Evolutionary conservation across 2,888 invertebrate species (phyloP).

Genomic region (Tenthredo mesomela): DNA sequence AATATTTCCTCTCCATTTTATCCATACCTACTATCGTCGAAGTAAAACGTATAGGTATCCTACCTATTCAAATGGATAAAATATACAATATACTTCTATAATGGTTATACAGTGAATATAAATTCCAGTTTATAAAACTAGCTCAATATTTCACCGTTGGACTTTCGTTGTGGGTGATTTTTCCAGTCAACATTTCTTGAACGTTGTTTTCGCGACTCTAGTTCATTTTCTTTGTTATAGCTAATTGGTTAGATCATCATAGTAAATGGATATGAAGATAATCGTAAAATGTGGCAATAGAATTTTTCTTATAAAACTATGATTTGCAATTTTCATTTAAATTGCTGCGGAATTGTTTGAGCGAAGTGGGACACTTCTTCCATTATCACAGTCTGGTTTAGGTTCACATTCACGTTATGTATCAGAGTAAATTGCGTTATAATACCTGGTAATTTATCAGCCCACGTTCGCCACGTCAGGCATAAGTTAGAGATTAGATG

Average conservation of each 20-base stretch:
- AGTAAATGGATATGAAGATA: not conserved
- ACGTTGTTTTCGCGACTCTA: not conserved
- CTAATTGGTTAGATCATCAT: not conserved
- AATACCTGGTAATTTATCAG: slow-evolving; percentile 45
- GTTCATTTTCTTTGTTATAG: not conserved
- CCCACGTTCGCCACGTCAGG: slow-evolving; percentile 49
- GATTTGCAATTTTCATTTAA: not conserved
- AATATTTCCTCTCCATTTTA: slow-evolving; percentile 12
- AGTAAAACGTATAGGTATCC: not conserved
- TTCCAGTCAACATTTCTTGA: not conserved
- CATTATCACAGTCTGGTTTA: slow-evolving; percentile 19
- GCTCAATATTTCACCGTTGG: not conserved
- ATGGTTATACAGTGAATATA: slow-evolving; percentile 18
- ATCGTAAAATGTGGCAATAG: not conserved
- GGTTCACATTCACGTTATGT: slow-evolving; percentile 23
- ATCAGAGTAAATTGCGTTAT: slow-evolving; percentile 50
- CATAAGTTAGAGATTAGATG: slow-evolving; percentile 50
- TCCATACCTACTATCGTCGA: not conserved
- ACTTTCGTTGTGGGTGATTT: not conserved
- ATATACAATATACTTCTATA: slow-evolving; percentile 1
- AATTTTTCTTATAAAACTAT: not conserved
- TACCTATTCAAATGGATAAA: slow-evolving; percentile 12
- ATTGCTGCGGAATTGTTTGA: slow-evolving; percentile 1
- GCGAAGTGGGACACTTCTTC: not conserved
- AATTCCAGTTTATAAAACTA: slow-evolving; percentile 4